These are phyloP conservation scores for Altica lythri DNA, from an alignment of 2,888 invertebrate genomes.

Conservation along the genomic window DNA sequence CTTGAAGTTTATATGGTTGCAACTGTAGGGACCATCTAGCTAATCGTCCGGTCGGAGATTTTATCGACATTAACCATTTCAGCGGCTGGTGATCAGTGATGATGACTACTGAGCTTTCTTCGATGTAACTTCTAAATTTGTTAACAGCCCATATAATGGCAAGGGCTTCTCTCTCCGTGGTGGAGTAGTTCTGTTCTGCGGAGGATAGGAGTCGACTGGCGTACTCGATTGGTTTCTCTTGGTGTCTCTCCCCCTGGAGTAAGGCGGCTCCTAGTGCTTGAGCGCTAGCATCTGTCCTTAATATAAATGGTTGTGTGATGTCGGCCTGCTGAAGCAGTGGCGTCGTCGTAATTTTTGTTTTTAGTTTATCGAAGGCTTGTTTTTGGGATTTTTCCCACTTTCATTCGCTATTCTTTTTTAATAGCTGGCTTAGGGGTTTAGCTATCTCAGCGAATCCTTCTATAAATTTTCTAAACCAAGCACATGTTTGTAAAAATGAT, in stretches of 20 bases:
- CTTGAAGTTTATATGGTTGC: constrained; percentile 44
- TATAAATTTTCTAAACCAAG: not conserved
- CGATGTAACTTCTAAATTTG: constrained; percentile 52
- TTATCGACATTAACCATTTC: constrained; percentile 54
- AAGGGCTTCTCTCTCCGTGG: constrained; percentile 38
- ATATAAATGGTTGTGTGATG: constrained; percentile 31
- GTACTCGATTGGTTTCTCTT: too few relatives aligned
- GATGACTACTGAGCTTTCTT: constrained; percentile 48
- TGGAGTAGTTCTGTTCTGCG: too few relatives aligned
- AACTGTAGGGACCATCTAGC: too few relatives aligned
- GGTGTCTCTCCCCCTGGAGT: too few relatives aligned
- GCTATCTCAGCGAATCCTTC: not conserved
- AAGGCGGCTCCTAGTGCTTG: too few relatives aligned
- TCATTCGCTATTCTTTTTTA: constrained; percentile 19
- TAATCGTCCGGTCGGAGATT: constrained; percentile 48
- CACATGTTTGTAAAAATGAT: constrained; percentile 34
- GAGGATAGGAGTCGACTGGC: too few relatives aligned
- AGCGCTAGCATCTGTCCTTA: constrained; percentile 40
- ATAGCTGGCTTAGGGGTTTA: not conserved
- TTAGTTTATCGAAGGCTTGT: constrained; percentile 29
- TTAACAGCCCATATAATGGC: constrained; percentile 47
- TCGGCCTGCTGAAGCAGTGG: constrained; percentile 38
- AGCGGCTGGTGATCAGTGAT: constrained; percentile 57
- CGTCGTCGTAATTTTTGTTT: constrained; percentile 28
- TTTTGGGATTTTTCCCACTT: constrained; percentile 21